These are phyloP conservation scores for Xanthia icteritia DNA, from an alignment of 2,888 invertebrate genomes.

Conservation along the genomic window DNA sequence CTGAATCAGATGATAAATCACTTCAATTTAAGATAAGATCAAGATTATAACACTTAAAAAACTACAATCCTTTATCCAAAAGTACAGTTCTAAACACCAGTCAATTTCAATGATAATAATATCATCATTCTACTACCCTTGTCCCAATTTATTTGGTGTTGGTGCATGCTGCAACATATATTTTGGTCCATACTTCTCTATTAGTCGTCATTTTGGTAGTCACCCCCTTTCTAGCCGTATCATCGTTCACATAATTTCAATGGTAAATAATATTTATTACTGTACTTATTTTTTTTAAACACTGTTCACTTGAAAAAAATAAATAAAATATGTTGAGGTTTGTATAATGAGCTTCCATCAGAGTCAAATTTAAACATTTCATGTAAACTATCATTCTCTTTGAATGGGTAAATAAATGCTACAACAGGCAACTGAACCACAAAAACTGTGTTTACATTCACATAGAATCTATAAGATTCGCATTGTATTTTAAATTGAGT, in stretches of 20 bases:
- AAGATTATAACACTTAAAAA: conserved; percentile 15
- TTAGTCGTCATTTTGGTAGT: too few species aligned
- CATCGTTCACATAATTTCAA: too few species aligned
- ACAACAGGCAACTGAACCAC: conserved; percentile 20
- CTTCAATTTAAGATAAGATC: conserved; percentile 12
- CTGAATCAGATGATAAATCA: conserved; percentile 8
- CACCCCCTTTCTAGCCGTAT: too few species aligned
- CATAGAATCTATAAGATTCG: conserved; percentile 55
- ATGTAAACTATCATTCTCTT: background rate
- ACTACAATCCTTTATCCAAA: background rate
- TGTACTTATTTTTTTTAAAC: too few species aligned
- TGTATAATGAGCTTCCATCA: background rate
- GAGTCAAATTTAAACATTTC: conserved; percentile 1
- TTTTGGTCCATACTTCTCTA: too few species aligned
- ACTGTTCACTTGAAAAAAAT: too few species aligned
- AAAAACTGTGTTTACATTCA: conserved; percentile 62
- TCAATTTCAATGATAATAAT: background rate
- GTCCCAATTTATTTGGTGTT: too few species aligned
- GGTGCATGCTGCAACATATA: too few species aligned
- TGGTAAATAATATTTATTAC: too few species aligned
- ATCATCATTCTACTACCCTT: too few species aligned
- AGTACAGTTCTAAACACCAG: background rate
- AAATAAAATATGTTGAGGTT: background rate
- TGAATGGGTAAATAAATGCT: background rate
- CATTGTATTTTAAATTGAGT: conserved; percentile 36